These are phyloP conservation scores for Epinephelus fuscoguttatus DNA, from an alignment of 2,113 vertebrate genomes.

Conservation along the genomic window DNA sequence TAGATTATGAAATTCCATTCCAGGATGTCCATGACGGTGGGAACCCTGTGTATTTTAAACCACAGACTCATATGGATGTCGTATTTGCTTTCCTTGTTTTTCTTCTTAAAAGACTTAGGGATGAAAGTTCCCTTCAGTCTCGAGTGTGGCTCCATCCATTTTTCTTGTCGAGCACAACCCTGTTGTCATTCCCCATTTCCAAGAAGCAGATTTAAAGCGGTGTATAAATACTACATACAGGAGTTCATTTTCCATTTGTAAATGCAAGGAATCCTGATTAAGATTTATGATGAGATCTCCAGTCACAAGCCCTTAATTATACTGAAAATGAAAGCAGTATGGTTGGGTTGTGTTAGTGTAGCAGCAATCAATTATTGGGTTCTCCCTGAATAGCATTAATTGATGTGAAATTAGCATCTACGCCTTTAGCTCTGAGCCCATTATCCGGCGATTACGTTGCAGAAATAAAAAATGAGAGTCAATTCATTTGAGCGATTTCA, in stretches of 20 bases:
- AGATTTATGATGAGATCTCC: conserved; percentile 63
- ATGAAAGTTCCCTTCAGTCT: background rate
- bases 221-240: conserved; percentile 37
- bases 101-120: background rate
- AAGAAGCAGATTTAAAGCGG: background rate
- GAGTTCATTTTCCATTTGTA: conserved; percentile 47
- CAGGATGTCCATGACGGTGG: too few relatives aligned
- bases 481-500: conserved; percentile 74
- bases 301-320: conserved; percentile 64
- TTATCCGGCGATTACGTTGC: conserved; percentile 74
- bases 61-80: background rate
- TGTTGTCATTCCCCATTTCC: conserved; percentile 3
- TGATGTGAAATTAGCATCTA: conserved; percentile 79
- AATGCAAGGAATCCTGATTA: conserved; percentile 60
- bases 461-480: conserved; percentile 70
- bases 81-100: background rate
- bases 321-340: conserved; percentile 72
- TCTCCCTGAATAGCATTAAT: conserved; percentile 78
- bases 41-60: background rate
- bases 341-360: conserved; percentile 58
- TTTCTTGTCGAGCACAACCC: background rate
- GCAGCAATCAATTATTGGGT: conserved; percentile 74
- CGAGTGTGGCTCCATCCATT: background rate
- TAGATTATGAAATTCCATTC: too few relatives aligned
- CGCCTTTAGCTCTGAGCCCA: conserved; percentile 74